Conservation (phyloP, 1,140 invertebrate genomes). For the Vanessa atalanta region DNA sequence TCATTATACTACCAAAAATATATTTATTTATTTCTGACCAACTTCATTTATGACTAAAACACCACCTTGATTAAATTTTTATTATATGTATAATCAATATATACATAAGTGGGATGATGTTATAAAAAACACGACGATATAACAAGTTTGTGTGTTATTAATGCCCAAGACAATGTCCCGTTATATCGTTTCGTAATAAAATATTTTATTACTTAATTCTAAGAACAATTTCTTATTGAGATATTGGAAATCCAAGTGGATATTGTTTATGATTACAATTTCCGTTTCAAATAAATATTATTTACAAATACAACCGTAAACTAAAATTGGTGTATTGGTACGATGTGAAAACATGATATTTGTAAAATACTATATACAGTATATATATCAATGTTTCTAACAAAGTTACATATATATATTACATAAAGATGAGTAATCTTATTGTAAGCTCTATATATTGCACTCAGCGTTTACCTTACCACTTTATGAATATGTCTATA, state of each 20-base stretch:
- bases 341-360: no score
- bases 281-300: not conserved
- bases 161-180: not conserved
- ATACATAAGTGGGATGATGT: not conserved
- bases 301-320: not conserved
- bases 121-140: not conserved
- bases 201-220: not conserved
- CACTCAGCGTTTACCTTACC: not conserved
- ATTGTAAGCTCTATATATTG: not conserved
- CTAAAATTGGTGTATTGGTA: no score
- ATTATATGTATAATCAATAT: no score
- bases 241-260: not conserved
- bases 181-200: not conserved
- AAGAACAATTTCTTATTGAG: not conserved
- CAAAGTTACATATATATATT: not conserved
- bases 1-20: slow-evolving; percentile 8
- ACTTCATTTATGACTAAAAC: not conserved
- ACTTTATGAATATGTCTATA: slow-evolving; percentile 14
- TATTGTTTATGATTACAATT: not conserved
- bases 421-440: not conserved
- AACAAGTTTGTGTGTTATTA: not conserved
- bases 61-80: no score
- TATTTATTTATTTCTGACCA: not conserved
- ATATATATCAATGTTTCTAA: no score
- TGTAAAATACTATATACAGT: no score